A percentile compares a stretch with the other conserved stretches of the same genome.
phyloP scores from a whole-genome alignment of 2,113 vertebrate genomes.

The Sapajus apella region DNA sequence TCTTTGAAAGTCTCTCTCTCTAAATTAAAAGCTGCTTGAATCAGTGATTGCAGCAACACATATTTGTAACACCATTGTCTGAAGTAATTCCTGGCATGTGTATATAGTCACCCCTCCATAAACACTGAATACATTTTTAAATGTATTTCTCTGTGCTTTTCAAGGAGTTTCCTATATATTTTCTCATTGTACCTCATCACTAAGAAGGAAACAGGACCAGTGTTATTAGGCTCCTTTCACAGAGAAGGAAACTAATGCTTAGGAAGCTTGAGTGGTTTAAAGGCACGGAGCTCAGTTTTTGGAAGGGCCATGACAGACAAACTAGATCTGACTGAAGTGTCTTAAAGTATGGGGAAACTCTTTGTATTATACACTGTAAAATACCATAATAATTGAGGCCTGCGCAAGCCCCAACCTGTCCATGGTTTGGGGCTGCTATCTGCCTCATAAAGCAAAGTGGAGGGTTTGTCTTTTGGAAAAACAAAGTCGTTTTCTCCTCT shows the following conservation, averaged over 20 bases:
- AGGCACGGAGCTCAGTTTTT: neutral
- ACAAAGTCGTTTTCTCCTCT: neutral
- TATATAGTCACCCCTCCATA: neutral
- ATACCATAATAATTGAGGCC: neutral
- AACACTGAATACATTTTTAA: neutral
- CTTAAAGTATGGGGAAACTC: neutral
- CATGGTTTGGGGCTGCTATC: neutral
- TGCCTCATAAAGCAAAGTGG: neutral
- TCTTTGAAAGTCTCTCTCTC: neutral
- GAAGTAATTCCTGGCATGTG: neutral
- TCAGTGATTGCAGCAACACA: neutral
- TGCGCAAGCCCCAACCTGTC: neutral
- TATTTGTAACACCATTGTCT: neutral
- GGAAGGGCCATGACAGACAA: neutral
- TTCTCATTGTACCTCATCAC: neutral
- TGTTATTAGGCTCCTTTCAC: neutral
- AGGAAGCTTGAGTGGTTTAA: neutral
- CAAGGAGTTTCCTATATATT: neutral
- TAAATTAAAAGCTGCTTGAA: neutral
- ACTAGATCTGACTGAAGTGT: neutral
- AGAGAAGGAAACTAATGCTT: neutral
- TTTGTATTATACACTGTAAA: neutral
- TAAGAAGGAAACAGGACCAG: neutral
- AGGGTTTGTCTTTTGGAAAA: neutral
- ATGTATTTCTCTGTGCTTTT: neutral